Evolutionary conservation across 2,113 vertebrate genomes (phyloP).

Genomic region (Morone chrysops): DNA sequence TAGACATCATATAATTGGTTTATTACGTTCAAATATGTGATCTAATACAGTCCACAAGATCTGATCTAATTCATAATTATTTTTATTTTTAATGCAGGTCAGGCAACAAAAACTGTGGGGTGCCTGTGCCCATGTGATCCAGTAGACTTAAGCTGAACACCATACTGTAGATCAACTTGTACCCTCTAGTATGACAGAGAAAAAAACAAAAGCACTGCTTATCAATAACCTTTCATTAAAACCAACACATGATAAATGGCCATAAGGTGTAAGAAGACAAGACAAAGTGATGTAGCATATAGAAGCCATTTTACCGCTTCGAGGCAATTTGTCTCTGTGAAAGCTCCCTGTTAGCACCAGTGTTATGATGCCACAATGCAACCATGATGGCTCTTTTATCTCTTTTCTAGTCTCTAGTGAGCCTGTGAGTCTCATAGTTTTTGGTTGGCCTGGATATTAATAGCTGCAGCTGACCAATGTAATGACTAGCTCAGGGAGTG

Average conservation of each 20-base stretch:
- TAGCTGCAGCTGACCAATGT: conserved; percentile 48
- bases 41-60: background rate
- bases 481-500: conserved; percentile 59
- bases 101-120: background rate
- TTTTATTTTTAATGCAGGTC: background rate
- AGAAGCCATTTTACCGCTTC: conserved; percentile 33
- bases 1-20: no score
- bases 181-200: conserved; percentile 1
- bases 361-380: conserved; percentile 58
- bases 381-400: conserved; percentile 72
- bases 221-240: conserved; percentile 68
- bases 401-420: conserved; percentile 50
- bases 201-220: conserved; percentile 33
- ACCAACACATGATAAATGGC: conserved; percentile 61
- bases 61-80: background rate
- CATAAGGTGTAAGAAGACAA: conserved; percentile 36
- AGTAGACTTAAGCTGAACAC: background rate
- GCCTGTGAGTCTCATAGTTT: conserved; percentile 54
- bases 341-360: conserved; percentile 52
- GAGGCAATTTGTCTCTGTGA: conserved; percentile 67
- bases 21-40: background rate
- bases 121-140: background rate
- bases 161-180: background rate
- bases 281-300: conserved; percentile 52
- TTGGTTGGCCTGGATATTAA: conserved; percentile 59